Evolutionary conservation across 2,888 invertebrate species (phyloP), one percentile per base, ranked within the genome.

Genomic region (Parnassius mnemosyne): DNA sequence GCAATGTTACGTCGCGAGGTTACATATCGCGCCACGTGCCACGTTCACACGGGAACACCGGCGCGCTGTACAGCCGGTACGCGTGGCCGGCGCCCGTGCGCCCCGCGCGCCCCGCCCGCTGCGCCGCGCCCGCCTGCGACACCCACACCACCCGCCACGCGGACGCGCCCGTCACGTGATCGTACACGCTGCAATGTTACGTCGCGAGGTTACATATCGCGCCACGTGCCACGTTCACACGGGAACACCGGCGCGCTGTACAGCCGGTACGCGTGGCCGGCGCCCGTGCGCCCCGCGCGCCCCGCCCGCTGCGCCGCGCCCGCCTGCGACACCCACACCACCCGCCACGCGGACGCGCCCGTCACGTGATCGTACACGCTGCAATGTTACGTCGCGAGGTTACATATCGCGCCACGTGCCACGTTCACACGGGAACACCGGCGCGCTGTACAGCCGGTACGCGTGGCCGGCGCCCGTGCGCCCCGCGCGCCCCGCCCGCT

Each of bases 201-300:
- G 25, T 25, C 25, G 7, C 3, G 25, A 5, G 25, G 25, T 25
- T 25, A 25, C 25, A 25, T 25, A 25, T 25, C 25, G 25, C 25
- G 7, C 25, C 59, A 93, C 90, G 61, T 95, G 92, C 76, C 93
- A 76, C 98, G 97, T 55, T 95, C 94, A 83, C 99, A 96, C 69
- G 96, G 96, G 84, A 95, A 99, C 3, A 99, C 96, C 0, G 99
- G 98, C 41, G 98, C 97, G 12, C 99, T 99, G 89, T 88, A 98
- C 77, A 93, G 77, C 71, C 97, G 93, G 87, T 98, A 99, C 75
- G 97, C 97, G 85, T 99, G 98, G 0, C 99, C 99, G 0, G 98
- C 95, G 5, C 94, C 95, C 1, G 94, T 94, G 70, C 99, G 93
- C 0, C 99, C 99, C 53, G 99, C 98, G 68, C 99, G 93, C 0